phyloP scores from a whole-genome alignment of 1,140 invertebrate species.

The Euwallacea fornicatus region DNA sequence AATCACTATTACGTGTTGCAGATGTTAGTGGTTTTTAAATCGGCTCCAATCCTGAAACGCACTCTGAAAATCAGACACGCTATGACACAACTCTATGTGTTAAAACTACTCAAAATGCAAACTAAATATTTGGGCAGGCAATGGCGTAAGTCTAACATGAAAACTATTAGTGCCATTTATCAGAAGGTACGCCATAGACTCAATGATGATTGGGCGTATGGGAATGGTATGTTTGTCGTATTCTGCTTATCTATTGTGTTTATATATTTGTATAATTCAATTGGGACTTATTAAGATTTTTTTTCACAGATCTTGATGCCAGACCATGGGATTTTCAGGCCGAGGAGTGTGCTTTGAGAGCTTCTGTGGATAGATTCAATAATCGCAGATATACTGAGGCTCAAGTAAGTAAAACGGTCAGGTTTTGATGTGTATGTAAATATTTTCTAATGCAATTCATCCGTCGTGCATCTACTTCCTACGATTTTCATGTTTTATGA shows the following conservation, averaged over 20 bases:
- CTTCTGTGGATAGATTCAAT: conserved; percentile 95
- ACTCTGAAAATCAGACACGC: conserved; percentile 94
- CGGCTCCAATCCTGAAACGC: conserved; percentile 95
- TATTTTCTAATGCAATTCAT: too few relatives aligned
- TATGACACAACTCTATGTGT: conserved; percentile 97
- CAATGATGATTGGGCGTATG: conserved; percentile 99
- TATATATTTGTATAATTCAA: not conserved
- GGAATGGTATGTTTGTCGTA: conserved; percentile 71
- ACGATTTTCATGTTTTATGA: too few relatives aligned
- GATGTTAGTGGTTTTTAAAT: conserved; percentile 99
- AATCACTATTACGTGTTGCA: conserved; percentile 43
- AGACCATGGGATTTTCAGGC: conserved; percentile 98
- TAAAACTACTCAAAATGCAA: conserved; percentile 99
- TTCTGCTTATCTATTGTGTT: not conserved
- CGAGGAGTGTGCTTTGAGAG: conserved; percentile 92
- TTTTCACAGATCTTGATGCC: conserved; percentile 83
- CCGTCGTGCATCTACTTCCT: too few relatives aligned
- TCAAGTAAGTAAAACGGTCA: conserved; percentile 23
- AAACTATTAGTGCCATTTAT: conserved; percentile 99
- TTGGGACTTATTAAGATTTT: conserved; percentile 6
- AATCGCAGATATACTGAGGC: conserved; percentile 70
- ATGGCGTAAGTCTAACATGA: conserved; percentile 99
- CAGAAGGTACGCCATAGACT: conserved; percentile 92
- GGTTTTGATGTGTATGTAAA: too few relatives aligned
- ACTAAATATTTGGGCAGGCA: conserved; percentile 98